Evolutionary conservation across 1,140 invertebrate genomes (phyloP).

Genomic region (Galleria mellonella): DNA sequence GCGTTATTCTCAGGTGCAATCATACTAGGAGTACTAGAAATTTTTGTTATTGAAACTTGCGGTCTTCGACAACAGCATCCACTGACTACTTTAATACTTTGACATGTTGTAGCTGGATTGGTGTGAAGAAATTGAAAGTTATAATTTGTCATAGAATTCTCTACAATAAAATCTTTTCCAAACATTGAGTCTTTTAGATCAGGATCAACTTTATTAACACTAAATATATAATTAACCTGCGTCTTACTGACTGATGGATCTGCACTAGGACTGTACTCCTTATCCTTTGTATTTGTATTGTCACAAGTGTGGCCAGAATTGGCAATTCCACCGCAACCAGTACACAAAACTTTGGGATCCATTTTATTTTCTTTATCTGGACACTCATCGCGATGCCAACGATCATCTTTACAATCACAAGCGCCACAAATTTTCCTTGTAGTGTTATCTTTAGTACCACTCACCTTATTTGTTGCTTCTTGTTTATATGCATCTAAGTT

Average conservation of each 20-base stretch:
- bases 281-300: constrained; percentile 41
- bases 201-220: constrained; percentile 33
- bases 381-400: constrained; percentile 51
- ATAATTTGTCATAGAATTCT: constrained; percentile 8
- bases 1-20: constrained; percentile 12
- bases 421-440: constrained; percentile 49
- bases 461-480: constrained; percentile 27
- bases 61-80: constrained; percentile 17
- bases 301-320: constrained; percentile 42
- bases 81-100: not conserved
- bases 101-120: not conserved
- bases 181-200: constrained; percentile 29
- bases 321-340: constrained; percentile 42
- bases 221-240: constrained; percentile 40
- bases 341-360: constrained; percentile 28
- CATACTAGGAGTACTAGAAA: constrained; percentile 5
- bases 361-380: constrained; percentile 22
- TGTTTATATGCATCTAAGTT: constrained; percentile 55
- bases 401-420: constrained; percentile 62
- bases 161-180: constrained; percentile 15
- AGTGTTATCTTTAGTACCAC: constrained; percentile 24
- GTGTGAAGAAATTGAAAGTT: not conserved
- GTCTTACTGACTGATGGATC: constrained; percentile 41
- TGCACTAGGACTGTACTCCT: constrained; percentile 31
- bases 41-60: not conserved